Conservation (phyloP, 2,113 vertebrate species). For the Hemibagrus wyckioides region DNA sequence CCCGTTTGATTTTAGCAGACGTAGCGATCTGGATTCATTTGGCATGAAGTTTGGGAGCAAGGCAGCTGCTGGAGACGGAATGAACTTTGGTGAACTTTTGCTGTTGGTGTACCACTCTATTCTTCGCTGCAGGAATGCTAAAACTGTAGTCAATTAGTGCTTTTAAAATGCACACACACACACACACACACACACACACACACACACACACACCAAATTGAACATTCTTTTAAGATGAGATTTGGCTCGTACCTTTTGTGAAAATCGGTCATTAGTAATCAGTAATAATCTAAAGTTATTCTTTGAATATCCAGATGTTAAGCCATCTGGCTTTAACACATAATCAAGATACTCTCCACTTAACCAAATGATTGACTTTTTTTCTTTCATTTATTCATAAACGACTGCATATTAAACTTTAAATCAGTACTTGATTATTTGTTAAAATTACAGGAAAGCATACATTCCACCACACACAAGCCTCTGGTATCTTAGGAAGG, state of each 20-base stretch:
- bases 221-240: slow-evolving; percentile 11
- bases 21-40: neutral
- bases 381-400: neutral
- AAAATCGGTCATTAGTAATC: slow-evolving; percentile 7
- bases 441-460: slow-evolving; percentile 13
- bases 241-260: neutral
- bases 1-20: slow-evolving; percentile 6
- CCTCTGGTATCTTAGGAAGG: neutral
- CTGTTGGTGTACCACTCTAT: neutral
- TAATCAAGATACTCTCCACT: neutral
- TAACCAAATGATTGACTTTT: neutral
- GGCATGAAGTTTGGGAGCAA: neutral
- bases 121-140: neutral
- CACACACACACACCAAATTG: neutral
- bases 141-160: neutral
- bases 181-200: neutral
- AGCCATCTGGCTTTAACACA: slow-evolving; percentile 2
- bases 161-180: neutral
- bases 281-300: slow-evolving; percentile 14
- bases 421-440: slow-evolving; percentile 6
- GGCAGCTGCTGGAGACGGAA: neutral
- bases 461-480: neutral
- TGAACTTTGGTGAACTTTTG: slow-evolving; percentile 17
- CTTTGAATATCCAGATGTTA: slow-evolving; percentile 19
- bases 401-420: neutral